Percentiles rank a stretch among this genome's conserved stretches.
Conservation (phyloP, 2,797 vertebrate species). For the Geotrypetes seraphini region DNA sequence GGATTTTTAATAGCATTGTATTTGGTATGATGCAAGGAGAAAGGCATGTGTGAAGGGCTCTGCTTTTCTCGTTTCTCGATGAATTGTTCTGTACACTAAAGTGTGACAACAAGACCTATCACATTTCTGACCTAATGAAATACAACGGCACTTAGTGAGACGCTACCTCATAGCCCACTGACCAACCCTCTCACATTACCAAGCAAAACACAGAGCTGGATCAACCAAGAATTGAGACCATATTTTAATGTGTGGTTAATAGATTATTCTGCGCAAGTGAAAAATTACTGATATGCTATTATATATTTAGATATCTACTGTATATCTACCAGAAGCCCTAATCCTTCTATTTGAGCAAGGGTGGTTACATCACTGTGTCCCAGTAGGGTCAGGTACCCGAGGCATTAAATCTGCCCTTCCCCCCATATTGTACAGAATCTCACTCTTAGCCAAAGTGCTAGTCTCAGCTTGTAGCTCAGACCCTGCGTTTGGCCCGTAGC, state of each 20-base stretch:
- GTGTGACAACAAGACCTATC: slow-evolving; percentile 61
- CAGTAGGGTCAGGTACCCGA: no score
- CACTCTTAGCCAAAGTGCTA: no score
- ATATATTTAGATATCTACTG: no score
- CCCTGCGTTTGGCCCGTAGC: no score
- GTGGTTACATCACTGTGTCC: no score
- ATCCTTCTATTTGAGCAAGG: no score
- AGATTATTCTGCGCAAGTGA: no score
- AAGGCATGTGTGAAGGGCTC: slow-evolving; percentile 46
- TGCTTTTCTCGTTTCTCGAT: slow-evolving; percentile 60
- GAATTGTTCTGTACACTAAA: slow-evolving; percentile 48
- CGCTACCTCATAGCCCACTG: slow-evolving; percentile 58
- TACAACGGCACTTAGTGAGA: slow-evolving; percentile 51
- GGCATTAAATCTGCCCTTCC: no score
- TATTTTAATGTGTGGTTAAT: not conserved
- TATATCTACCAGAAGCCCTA: no score
- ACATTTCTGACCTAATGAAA: slow-evolving; percentile 58
- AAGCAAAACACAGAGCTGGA: slow-evolving; percentile 16
- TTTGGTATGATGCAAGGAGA: slow-evolving; percentile 33
- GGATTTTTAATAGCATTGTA: not conserved
- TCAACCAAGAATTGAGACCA: not conserved
- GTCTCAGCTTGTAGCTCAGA: no score
- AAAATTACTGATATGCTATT: no score
- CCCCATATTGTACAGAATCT: no score
- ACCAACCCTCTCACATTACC: slow-evolving; percentile 48